These are phyloP conservation scores for Crypturellus tataupa DNA, from an alignment of 2,797 vertebrate species.

Conservation along the genomic window DNA sequence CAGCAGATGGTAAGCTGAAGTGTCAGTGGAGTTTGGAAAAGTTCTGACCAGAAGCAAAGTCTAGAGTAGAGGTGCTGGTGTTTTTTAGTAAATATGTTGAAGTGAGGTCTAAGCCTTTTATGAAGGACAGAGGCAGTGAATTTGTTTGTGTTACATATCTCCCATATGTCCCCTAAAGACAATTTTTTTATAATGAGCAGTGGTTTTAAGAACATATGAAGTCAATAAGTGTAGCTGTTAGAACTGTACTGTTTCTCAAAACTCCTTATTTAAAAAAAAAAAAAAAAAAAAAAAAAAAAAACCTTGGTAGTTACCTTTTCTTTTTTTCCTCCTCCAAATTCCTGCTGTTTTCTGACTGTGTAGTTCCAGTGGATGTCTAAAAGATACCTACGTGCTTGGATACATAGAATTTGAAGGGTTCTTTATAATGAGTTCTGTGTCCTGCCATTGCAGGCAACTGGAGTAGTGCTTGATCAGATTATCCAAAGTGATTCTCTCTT, in stretches of 20 bases:
- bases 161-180: neutral
- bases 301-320: neutral
- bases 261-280: neutral
- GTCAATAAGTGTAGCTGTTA: neutral
- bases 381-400: neutral
- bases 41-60: neutral
- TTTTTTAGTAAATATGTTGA: neutral
- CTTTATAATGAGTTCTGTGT: neutral
- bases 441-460: neutral
- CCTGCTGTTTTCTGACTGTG: no score
- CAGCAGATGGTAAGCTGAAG: constrained; percentile 28
- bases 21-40: neutral
- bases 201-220: neutral
- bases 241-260: neutral
- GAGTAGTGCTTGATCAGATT: neutral
- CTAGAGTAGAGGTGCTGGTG: neutral
- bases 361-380: no score
- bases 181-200: neutral
- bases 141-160: neutral
- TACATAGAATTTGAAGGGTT: neutral
- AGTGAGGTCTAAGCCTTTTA: neutral
- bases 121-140: neutral
- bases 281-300: neutral
- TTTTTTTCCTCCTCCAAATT: neutral
- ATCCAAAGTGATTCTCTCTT: neutral